These are phyloP conservation scores for Netelia melanura DNA, from an alignment of 2,888 invertebrate genomes.

Conservation along the genomic window DNA sequence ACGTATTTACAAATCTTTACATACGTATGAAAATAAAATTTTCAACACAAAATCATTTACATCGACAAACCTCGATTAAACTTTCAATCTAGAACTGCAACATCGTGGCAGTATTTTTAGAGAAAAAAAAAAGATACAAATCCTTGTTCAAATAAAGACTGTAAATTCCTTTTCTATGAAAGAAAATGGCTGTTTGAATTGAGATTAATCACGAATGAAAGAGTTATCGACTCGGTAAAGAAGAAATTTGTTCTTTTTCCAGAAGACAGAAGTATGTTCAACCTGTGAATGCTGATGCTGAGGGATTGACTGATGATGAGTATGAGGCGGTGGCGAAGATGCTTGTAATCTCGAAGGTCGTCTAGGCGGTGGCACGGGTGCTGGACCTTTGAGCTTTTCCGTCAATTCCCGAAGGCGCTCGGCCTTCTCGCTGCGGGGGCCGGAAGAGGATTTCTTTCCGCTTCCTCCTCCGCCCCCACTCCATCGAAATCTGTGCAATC, in stretches of 20 bases:
- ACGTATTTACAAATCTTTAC: too few species aligned
- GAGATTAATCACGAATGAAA: too few species aligned
- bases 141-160: neutral
- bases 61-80: too few species aligned
- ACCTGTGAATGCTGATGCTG: slow-evolving; percentile 86
- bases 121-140: neutral
- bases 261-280: slow-evolving; percentile 61
- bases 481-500: slow-evolving; percentile 91
- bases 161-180: too few species aligned
- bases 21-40: too few species aligned
- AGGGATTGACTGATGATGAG: slow-evolving; percentile 78
- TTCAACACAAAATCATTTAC: too few species aligned
- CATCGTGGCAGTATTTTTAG: too few species aligned
- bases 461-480: slow-evolving; percentile 83
- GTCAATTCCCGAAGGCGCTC: slow-evolving; percentile 91
- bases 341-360: slow-evolving; percentile 82
- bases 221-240: neutral
- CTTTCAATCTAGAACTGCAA: too few species aligned
- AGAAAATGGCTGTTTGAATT: too few species aligned
- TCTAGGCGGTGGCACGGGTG: slow-evolving; percentile 81
- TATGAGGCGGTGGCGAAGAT: slow-evolving; percentile 79
- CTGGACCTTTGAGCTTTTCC: slow-evolving; percentile 90
- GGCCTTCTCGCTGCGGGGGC: slow-evolving; percentile 88
- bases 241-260: too few species aligned
- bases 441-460: slow-evolving; percentile 81